Evolutionary conservation across 1,140 invertebrate species (phyloP).

Genomic region (Lasioglossum albipes): DNA sequence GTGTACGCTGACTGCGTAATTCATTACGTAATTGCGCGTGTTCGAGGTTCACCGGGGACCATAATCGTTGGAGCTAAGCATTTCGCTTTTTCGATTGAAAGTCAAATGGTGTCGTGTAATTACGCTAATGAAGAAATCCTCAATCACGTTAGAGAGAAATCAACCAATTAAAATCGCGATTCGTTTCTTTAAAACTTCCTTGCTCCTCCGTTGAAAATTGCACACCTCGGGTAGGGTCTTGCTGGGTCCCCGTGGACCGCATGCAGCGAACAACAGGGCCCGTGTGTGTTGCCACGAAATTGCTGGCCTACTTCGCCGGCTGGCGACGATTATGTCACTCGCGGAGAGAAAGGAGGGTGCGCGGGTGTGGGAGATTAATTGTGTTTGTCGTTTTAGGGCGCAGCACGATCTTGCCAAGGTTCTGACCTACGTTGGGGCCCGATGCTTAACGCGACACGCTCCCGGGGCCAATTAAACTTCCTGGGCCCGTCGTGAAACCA

Average conservation of each 20-base stretch:
- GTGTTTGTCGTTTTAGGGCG: conserved; percentile 55
- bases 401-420: conserved; percentile 54
- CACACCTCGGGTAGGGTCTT: too few species aligned
- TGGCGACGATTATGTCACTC: conserved; percentile 51
- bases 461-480: conserved; percentile 29
- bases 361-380: conserved; percentile 70
- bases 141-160: neutral
- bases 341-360: conserved; percentile 63
- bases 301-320: conserved; percentile 49
- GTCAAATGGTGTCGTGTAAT: conserved; percentile 25
- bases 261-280: neutral
- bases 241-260: too few species aligned
- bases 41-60: neutral
- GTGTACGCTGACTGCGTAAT: conserved; percentile 1
- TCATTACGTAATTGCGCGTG: conserved; percentile 12
- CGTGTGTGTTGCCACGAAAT: conserved; percentile 27
- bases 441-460: conserved; percentile 47
- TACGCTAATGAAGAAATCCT: conserved; percentile 38
- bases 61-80: conserved; percentile 5
- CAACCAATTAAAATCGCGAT: too few species aligned
- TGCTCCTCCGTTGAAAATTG: neutral
- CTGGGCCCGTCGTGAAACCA: conserved; percentile 31
- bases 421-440: conserved; percentile 40
- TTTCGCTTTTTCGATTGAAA: conserved; percentile 24
- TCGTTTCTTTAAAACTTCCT: neutral